phyloP scores from a whole-genome alignment of 2,888 invertebrate genomes.

The Dynastes grantii region DNA sequence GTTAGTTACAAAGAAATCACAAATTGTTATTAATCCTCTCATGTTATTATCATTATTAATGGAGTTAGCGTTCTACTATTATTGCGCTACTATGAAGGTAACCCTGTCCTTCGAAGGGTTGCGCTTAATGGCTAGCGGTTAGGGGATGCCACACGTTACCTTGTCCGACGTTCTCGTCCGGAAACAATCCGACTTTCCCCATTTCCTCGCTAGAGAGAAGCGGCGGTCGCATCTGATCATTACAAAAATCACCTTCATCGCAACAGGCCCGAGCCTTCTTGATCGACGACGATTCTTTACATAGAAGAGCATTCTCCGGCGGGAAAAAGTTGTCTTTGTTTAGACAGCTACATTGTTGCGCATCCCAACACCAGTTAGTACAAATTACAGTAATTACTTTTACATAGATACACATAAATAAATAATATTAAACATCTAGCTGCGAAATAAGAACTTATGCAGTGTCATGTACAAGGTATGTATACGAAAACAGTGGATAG shows the following conservation, averaged over 20 bases:
- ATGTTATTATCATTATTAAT: constrained; percentile 38
- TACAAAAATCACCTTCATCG: constrained; percentile 76
- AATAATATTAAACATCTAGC: constrained; percentile 42
- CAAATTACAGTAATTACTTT: constrained; percentile 48
- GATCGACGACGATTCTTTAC: constrained; percentile 68
- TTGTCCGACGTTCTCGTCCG: constrained; percentile 45
- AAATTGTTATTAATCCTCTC: constrained; percentile 39
- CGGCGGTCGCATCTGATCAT: constrained; percentile 66
- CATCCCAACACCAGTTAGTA: constrained; percentile 56
- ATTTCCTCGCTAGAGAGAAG: constrained; percentile 52
- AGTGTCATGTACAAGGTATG: neutral
- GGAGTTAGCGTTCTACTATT: constrained; percentile 36
- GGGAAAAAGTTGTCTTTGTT: constrained; percentile 72
- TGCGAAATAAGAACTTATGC: constrained; percentile 8
- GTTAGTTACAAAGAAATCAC: constrained; percentile 50
- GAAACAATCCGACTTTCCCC: constrained; percentile 27
- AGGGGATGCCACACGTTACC: constrained; percentile 52
- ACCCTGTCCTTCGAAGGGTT: constrained; percentile 43
- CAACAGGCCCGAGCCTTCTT: constrained; percentile 70
- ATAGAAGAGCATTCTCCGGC: constrained; percentile 74
- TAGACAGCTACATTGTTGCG: constrained; percentile 64
- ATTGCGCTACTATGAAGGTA: constrained; percentile 33
- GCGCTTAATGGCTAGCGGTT: constrained; percentile 36
- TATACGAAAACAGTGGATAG: constrained; percentile 19
- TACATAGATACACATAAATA: constrained; percentile 43